Base-by-base conservation (phyloP, 1,140 invertebrate species). In the Tetragonula clypearis region DNA sequence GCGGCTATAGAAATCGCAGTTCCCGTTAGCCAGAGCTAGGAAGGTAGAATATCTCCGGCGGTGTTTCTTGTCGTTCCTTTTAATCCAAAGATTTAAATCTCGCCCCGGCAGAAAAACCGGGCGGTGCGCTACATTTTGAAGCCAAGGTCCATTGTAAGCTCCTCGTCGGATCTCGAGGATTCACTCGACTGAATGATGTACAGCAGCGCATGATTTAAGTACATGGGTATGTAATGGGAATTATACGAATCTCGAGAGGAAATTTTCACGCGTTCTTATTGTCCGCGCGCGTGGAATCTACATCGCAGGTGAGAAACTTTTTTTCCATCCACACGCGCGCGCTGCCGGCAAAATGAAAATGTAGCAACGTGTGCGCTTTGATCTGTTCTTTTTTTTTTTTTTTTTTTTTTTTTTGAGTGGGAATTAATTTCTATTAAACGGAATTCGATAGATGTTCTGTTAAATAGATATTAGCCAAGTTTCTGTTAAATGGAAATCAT, bases 51-150 rank as follows among this genome's bases (percentile, higher is more conserved):
- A 49, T 82, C 58, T 75, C 55, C 80, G 21, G 11, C 23, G 14
- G 11, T 26, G 2, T 75, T 75, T 68, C 65, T 69, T 35, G 66
- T 30, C 65, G 74, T 26, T 78, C 82, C 82, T 84, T 84, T 71
- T 84, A 84, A 84, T 84, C 66, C 75, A 53, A 79, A 84, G 82
- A 84, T 84, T 78, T 84, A 84, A 77, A 72, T 79, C 65, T 79
- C 75, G 2, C 3, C 65, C 2, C 56, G 3, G n/a, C 62, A 17
- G n/a, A 56, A 60, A 78, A 76, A 58, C n/a, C 26, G 15, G 41
- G n/a, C 65, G 8, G n/a, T n/a, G 15, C 26, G 15, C 55, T 35
- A 60, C 76, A n/a, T 58, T 76, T n/a, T 11, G 30, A 75, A 76
- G 30, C 60, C 26, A 26, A 62, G 58, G 41, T 65, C 55, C 55